Percentiles rank a stretch among this genome's conserved stretches.
phyloP scores from a whole-genome alignment of 2,888 invertebrate genomes.

The Sphaeridia pumilis region DNA sequence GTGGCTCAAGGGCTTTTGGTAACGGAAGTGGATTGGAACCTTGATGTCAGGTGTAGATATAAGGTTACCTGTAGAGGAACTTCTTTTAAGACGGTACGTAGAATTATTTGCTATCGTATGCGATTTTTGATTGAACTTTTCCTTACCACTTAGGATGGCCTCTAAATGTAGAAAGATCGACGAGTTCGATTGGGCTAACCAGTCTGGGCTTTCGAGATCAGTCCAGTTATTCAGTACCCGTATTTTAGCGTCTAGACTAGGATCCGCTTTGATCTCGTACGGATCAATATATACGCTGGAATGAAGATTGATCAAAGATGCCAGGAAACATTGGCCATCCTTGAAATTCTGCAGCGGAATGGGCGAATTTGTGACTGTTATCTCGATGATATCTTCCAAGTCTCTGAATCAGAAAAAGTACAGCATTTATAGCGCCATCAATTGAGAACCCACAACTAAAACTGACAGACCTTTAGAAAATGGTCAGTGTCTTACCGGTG shows the following conservation, averaged over 20 bases:
- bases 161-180: conserved; percentile 29
- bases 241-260: conserved; percentile 21
- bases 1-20: conserved; percentile 43
- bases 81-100: no score
- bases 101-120: not conserved
- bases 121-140: not conserved
- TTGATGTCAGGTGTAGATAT: conserved; percentile 28
- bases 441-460: no score
- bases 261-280: conserved; percentile 27
- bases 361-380: conserved; percentile 36
- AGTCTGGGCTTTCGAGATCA: conserved; percentile 31
- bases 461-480: not conserved
- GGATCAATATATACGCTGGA: conserved; percentile 31
- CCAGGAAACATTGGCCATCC: conserved; percentile 28
- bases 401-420: conserved; percentile 38
- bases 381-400: conserved; percentile 43
- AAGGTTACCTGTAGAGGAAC: conserved; percentile 23
- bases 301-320: conserved; percentile 24
- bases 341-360: conserved; percentile 28
- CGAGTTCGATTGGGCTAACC: conserved; percentile 31
- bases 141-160: conserved; percentile 24
- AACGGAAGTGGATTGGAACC: conserved; percentile 44
- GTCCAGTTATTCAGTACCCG: conserved; percentile 34
- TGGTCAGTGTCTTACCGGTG: conserved; percentile 39
- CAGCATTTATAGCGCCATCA: not conserved